Conservation (phyloP, 2,888 invertebrate species). For the Dynastes hyllus region DNA sequence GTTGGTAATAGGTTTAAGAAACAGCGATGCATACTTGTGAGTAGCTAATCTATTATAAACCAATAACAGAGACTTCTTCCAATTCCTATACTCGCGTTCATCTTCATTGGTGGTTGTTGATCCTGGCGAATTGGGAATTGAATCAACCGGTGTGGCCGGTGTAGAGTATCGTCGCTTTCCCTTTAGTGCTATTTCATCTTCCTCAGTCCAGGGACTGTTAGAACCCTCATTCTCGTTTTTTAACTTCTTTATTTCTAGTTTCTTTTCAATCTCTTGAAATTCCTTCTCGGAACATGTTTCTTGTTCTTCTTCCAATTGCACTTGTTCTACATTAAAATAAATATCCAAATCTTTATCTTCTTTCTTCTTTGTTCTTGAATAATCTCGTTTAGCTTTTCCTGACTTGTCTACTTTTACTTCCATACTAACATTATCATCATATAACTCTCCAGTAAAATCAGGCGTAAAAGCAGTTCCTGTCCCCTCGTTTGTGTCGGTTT, state of each 20-base stretch:
- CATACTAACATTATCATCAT: constrained; percentile 70
- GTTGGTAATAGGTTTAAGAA: constrained; percentile 89
- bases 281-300: constrained; percentile 59
- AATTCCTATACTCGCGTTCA: constrained; percentile 84
- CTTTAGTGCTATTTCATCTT: constrained; percentile 67
- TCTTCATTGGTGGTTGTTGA: constrained; percentile 77
- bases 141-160: constrained; percentile 75
- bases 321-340: constrained; percentile 67
- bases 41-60: constrained; percentile 85
- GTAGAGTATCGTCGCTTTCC: constrained; percentile 67
- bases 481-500: constrained; percentile 53
- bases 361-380: constrained; percentile 73
- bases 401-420: constrained; percentile 78
- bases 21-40: constrained; percentile 90
- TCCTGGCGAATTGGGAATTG: constrained; percentile 77
- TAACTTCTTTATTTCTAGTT: constrained; percentile 64
- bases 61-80: constrained; percentile 93
- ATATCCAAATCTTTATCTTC: constrained; percentile 72
- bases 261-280: constrained; percentile 61
- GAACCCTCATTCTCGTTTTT: constrained; percentile 73
- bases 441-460: constrained; percentile 60
- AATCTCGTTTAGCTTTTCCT: constrained; percentile 77
- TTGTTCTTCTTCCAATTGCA: constrained; percentile 62
- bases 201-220: constrained; percentile 75
- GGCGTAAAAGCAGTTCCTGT: constrained; percentile 59